phyloP scores from a whole-genome alignment of 1,140 invertebrate species.

The Nasonia longicornis region DNA sequence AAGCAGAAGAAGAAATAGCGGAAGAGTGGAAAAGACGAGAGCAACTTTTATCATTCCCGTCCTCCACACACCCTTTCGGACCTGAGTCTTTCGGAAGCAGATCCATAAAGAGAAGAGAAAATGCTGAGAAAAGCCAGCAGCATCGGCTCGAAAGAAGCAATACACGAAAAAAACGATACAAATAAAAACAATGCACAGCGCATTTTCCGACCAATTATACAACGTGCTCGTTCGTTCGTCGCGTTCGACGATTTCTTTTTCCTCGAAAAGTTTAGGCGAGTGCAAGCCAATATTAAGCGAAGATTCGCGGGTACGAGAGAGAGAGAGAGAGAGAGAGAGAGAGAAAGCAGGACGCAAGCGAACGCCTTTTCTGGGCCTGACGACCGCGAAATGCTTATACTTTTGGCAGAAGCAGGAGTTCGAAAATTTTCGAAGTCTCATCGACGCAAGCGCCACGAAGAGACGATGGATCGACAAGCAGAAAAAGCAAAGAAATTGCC shows the following conservation, averaged over 20 bases:
- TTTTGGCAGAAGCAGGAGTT: slow-evolving; percentile 25
- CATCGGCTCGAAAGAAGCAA: slow-evolving; percentile 25
- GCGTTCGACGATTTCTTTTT: slow-evolving; percentile 46
- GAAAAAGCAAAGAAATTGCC: slow-evolving; percentile 24
- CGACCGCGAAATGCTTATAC: neutral
- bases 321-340: too few species aligned
- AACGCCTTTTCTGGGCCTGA: too few species aligned
- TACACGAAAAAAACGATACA: slow-evolving; percentile 7
- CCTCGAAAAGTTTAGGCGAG: slow-evolving; percentile 28
- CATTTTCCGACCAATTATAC: slow-evolving; percentile 23
- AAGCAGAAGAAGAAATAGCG: neutral
- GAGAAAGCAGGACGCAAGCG: too few species aligned
- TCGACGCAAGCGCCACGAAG: slow-evolving; percentile 10
- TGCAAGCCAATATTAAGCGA: neutral
- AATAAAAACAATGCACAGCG: slow-evolving; percentile 11
- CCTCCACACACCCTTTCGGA: slow-evolving; percentile 23
- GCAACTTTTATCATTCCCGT: slow-evolving; percentile 38
- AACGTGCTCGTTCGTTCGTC: slow-evolving; percentile 45
- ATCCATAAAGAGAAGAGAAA: slow-evolving; percentile 41
- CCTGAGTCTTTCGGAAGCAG: slow-evolving; percentile 19
- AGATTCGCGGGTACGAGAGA: neutral
- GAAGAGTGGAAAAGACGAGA: slow-evolving; percentile 17
- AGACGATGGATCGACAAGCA: slow-evolving; percentile 5
- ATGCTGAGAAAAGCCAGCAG: slow-evolving; percentile 21
- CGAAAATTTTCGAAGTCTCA: slow-evolving; percentile 25